Percentiles rank a stretch among this genome's conserved stretches.
These are phyloP conservation scores for Ophion costatus DNA, from an alignment of 2,888 invertebrate genomes.

Conservation along the genomic window DNA sequence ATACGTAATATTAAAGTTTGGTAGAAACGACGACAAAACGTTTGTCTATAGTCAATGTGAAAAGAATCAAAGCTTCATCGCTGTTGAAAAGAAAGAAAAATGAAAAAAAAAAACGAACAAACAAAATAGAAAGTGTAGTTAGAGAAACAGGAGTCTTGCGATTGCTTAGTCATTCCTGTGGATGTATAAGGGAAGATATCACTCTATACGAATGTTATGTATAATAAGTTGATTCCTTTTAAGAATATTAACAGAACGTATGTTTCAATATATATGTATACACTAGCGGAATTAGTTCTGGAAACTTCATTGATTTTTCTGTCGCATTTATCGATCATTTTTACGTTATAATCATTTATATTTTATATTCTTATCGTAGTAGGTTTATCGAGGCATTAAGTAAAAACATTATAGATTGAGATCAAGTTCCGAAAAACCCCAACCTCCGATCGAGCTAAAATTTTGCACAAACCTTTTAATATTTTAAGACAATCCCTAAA, in stretches of 20 bases:
- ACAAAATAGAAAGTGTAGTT: conserved; percentile 42
- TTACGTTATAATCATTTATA: too few species aligned
- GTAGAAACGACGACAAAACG: neutral
- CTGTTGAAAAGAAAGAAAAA: conserved; percentile 40
- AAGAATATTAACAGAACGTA: conserved; percentile 49
- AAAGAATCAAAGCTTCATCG: neutral
- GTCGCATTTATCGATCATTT: too few species aligned
- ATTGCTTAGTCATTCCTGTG: conserved; percentile 69
- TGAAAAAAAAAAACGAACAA: conserved; percentile 29
- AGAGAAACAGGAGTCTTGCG: conserved; percentile 49
- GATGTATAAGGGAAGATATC: conserved; percentile 62
- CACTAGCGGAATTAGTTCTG: neutral
- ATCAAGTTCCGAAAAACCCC: too few species aligned
- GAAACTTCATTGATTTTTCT: too few species aligned
- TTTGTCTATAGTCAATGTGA: conserved; percentile 7
- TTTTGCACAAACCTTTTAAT: too few species aligned
- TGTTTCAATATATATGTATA: conserved; percentile 28
- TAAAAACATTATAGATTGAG: too few species aligned
- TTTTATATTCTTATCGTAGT: too few species aligned
- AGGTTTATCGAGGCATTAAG: too few species aligned
- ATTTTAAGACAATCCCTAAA: too few species aligned
- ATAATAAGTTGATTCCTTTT: conserved; percentile 65
- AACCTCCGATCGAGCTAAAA: too few species aligned
- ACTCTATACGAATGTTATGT: conserved; percentile 67
- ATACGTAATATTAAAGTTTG: neutral